Evolutionary conservation across 2,113 vertebrate genomes (phyloP), one percentile per base, ranked within the genome.

Genomic region (Turnix velox): DNA sequence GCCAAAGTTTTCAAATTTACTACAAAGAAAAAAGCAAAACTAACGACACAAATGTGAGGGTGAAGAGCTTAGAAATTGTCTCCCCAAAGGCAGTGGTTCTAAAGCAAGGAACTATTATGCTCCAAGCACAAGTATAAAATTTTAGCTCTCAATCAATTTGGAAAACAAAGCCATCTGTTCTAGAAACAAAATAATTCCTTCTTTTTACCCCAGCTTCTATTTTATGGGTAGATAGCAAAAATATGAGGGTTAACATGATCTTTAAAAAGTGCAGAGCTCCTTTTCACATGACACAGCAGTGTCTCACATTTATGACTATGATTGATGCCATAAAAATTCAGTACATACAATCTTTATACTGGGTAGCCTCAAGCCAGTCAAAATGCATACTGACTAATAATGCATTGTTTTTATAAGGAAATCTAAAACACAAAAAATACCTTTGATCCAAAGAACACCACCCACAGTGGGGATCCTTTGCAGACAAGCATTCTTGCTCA

Each of bases 391-490:
- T 73, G 67, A 88, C 49, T 72, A 74, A 79, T 49, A 94, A 88
- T 30, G 27, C 16, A 80, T 33, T 79, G 55, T 31, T 89, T 84
- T 87, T 77, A 71, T 62, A 79, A 33, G 49, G 48, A 66, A 87
- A 42, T 55, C 40, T 82, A 78, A 88, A 92, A 88, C 46, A 76
- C 37, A 79, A 77, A 93, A 93, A 91, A 91, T 97, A 98, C 98
- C 98, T 98, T 94, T 25, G 96, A 8, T 48, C 78, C 12, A 61
- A 94, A 92, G 95, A 93, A 83, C 99, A 99, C 99, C 99, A 99
- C 24, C 98, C 98, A 89, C 99, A 99, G 95, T 97, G 84, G 27
- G 99, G 99, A 96, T 99, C 99, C 94, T 97, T 95, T 42, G 98
- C 98, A 89, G 97, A 93, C 90, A 98, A 97, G 90, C 99, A 99